These are phyloP conservation scores for Pteropus rufus DNA, from an alignment of 2,797 vertebrate species.

Conservation along the genomic window DNA sequence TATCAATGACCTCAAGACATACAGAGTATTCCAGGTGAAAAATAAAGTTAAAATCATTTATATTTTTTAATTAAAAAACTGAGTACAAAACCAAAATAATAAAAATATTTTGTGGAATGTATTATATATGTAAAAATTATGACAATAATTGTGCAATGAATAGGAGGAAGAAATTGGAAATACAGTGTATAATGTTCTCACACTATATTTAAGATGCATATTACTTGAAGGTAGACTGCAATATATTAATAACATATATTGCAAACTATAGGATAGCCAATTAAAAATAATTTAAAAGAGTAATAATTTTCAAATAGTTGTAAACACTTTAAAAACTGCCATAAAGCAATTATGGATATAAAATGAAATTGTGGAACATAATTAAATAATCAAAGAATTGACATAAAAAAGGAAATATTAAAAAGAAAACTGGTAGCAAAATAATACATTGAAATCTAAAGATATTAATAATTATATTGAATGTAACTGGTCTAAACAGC, in stretches of 20 bases:
- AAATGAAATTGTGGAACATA: background rate
- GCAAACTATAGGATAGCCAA: background rate
- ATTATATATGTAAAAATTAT: background rate
- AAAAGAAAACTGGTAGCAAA: background rate
- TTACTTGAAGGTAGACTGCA: background rate
- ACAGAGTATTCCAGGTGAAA: background rate
- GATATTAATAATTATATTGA: background rate
- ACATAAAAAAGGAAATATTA: background rate
- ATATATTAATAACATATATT: background rate
- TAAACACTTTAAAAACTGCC: background rate
- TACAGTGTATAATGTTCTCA: background rate
- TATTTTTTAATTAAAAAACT: background rate
- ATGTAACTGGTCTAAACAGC: background rate
- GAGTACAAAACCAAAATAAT: background rate
- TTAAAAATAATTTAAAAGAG: background rate
- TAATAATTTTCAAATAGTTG: background rate
- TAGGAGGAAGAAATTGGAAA: background rate
- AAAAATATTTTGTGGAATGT: background rate
- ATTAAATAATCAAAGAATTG: background rate
- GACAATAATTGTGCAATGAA: background rate
- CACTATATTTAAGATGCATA: background rate
- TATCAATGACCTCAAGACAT: background rate
- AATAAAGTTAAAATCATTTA: background rate
- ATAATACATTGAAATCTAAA: background rate
- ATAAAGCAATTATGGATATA: background rate